These are phyloP conservation scores for Osmerus eperlanus DNA, from an alignment of 2,113 vertebrate species.

Conservation along the genomic window DNA sequence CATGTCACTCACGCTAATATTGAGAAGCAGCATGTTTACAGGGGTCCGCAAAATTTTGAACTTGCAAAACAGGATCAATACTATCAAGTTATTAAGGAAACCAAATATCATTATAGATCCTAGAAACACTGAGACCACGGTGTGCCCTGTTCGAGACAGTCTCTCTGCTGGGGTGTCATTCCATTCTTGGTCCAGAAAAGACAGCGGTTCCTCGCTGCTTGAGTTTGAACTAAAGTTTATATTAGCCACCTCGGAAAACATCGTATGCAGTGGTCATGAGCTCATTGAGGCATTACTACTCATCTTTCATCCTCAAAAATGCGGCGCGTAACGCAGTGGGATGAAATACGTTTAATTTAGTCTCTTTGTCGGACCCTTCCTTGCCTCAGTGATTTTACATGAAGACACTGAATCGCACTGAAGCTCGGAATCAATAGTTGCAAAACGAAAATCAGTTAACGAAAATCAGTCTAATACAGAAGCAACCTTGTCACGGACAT, in stretches of 20 bases:
- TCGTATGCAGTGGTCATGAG: conserved; percentile 2
- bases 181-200: conserved; percentile 29
- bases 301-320: no score
- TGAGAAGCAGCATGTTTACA: conserved; percentile 74
- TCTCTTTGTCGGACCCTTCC: no score
- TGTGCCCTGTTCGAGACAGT: conserved; percentile 65
- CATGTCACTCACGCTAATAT: conserved; percentile 76
- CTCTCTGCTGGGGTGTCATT: conserved; percentile 35
- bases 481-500: no score
- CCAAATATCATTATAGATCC: conserved; percentile 73
- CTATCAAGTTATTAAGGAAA: conserved; percentile 70
- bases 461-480: no score
- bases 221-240: conserved; percentile 30
- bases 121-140: conserved; percentile 69
- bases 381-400: no score
- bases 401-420: no score
- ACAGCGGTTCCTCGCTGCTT: conserved; percentile 22
- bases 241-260: conserved; percentile 32
- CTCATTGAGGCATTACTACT: neutral
- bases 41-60: conserved; percentile 71
- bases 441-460: no score
- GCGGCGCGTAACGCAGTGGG: no score
- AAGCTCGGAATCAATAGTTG: no score
- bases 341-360: no score
- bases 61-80: conserved; percentile 73